Base-by-base conservation (phyloP, 2,888 invertebrate species). In the Trissolcus japonicus region DNA sequence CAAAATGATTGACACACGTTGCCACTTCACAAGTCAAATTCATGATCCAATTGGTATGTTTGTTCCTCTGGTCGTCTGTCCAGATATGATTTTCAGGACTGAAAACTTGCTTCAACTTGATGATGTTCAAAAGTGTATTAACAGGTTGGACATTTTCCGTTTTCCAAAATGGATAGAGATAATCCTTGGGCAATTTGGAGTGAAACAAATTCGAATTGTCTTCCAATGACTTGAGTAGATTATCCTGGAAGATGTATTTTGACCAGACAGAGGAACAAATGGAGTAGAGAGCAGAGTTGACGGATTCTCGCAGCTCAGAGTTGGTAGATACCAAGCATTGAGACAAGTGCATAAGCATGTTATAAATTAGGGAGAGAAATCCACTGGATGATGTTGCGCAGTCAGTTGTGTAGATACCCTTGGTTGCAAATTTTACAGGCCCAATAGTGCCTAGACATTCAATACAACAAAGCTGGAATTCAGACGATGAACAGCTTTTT, bases 391-490 rank as follows among this genome's bases (percentile, higher is more conserved):
- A 87, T 17, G 89, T 87, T 2, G 87, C 82, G 6, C 80, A 83
- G 71, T 89, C 83, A 21, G 81, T 83, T 0, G 93, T 91, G 73
- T 93, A 92, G 3, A 95, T 90, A 14, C 94, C 93, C 59, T 94
- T 90, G 0, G 94, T 93, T 51, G 91, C 91, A 53, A 96, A 90
- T 88, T 95, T 93, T 4, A 93, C 91, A 0, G 94, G 93, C 0
- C 95, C 95, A 46, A 96, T 90, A 88, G 94, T 93, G 1, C 95
- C 94, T 19, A 96, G 90, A 88, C 96, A 97, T 83, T 93, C 92
- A 16, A 93, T 91, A 0, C 95, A 94, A 89, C 94, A 93, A 40
- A 92, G 87, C 0, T 85, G 82, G 2, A 85, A 65, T 59, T 67
- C 25, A 6, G 19, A 16, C 0, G 67, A 76, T 4, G 35, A 66